Percentiles rank a stretch among this genome's conserved stretches.
Conservation (phyloP, 35 echinoderm and acorn worm species). For the Hemicentrotus pulcherrimus region DNA sequence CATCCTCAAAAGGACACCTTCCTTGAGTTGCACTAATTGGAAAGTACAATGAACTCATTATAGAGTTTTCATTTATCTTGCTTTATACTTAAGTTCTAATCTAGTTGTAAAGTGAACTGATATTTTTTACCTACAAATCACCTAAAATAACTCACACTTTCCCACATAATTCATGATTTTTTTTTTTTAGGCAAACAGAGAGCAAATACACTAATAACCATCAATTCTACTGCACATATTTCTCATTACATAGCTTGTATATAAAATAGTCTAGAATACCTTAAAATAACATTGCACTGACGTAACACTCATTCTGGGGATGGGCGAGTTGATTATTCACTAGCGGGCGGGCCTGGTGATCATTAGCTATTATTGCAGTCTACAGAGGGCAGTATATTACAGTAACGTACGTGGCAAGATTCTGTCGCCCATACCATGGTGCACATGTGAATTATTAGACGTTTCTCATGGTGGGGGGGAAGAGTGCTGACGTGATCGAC, state of each 20-base stretch:
- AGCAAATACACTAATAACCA: background rate
- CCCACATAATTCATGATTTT: background rate
- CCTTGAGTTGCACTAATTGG: background rate
- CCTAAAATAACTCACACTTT: background rate
- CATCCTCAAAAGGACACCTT: background rate
- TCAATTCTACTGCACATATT: background rate
- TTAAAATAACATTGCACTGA: background rate
- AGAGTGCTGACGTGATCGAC: background rate
- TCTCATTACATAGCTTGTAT: background rate
- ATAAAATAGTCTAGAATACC: slow-evolving; percentile 13
- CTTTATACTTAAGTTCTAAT: background rate
- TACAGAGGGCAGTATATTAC: background rate
- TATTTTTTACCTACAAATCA: background rate
- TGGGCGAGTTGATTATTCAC: background rate
- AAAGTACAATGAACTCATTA: background rate
- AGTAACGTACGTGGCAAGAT: background rate
- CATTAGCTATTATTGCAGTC: background rate
- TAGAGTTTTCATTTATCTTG: background rate
- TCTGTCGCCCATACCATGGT: background rate
- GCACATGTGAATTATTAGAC: background rate
- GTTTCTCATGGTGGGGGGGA: background rate
- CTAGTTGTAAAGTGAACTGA: background rate
- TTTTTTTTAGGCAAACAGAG: background rate
- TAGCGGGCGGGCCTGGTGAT: background rate
- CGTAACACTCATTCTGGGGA: background rate